Evolutionary conservation across 2,113 vertebrate genomes (phyloP).

Genomic region (Engystomops pustulosus): DNA sequence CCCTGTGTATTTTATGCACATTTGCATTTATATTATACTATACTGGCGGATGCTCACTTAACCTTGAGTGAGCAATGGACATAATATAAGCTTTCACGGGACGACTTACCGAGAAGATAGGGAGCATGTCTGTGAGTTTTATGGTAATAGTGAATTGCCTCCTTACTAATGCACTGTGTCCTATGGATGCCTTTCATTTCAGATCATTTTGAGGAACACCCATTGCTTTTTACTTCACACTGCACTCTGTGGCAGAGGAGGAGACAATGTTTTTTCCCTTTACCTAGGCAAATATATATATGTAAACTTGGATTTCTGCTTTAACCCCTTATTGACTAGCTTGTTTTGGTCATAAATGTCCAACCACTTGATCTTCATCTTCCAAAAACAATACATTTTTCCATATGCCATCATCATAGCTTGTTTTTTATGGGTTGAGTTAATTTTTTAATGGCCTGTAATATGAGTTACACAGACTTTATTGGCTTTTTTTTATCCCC

Average conservation of each 20-base stretch:
- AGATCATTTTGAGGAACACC: not conserved
- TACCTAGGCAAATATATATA: too few species aligned
- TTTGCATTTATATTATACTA: slow-evolving; percentile 39
- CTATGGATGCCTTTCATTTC: not conserved
- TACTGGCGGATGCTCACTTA: slow-evolving; percentile 7
- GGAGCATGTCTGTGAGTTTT: not conserved
- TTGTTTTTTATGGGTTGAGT: too few species aligned
- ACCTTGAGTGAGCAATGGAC: slow-evolving; percentile 8
- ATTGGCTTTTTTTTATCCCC: too few species aligned
- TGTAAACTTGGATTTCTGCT: too few species aligned
- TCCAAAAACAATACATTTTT: too few species aligned
- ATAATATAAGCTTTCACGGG: not conserved
- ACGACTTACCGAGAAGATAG: not conserved
- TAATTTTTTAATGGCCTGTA: too few species aligned
- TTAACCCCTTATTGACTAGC: too few species aligned
- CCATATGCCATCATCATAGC: too few species aligned
- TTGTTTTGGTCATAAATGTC: too few species aligned
- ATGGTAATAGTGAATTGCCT: not conserved
- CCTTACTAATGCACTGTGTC: not conserved
- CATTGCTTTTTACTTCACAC: not conserved
- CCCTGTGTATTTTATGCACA: slow-evolving; percentile 26
- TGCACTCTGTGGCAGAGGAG: not conserved
- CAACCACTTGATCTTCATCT: too few species aligned
- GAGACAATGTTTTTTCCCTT: not conserved
- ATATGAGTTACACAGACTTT: too few species aligned